These are phyloP conservation scores for Lichenostomus cassidix DNA, from an alignment of 2,113 vertebrate genomes.

Conservation along the genomic window DNA sequence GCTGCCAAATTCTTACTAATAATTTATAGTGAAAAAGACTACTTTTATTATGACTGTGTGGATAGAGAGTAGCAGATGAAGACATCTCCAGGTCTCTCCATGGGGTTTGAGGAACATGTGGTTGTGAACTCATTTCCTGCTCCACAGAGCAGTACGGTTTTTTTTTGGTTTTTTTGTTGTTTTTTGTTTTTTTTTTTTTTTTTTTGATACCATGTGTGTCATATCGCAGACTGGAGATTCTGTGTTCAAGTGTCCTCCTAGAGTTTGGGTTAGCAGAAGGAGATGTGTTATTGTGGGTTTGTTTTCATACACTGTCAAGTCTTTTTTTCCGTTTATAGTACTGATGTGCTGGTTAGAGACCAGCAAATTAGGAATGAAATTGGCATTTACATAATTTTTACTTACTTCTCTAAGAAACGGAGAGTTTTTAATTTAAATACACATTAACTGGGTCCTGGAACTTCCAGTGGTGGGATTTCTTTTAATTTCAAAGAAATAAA, in stretches of 20 bases:
- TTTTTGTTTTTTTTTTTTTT: not conserved
- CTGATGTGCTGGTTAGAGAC: not conserved
- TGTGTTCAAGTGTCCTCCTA: not conserved
- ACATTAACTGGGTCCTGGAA: not conserved
- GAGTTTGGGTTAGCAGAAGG: not conserved
- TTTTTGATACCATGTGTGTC: not conserved
- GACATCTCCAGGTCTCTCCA: not conserved
- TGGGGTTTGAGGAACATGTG: fast-evolving
- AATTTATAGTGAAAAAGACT: not conserved
- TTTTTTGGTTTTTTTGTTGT: not conserved
- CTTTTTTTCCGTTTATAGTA: not conserved
- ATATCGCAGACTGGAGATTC: not conserved
- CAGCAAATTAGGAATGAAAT: not conserved
- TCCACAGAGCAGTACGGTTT: not conserved
- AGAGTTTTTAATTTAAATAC: not conserved
- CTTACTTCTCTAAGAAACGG: not conserved
- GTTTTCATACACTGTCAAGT: not conserved
- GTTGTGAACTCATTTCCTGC: not conserved
- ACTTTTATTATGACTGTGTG: not conserved
- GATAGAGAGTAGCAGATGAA: not conserved
- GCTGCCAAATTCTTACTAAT: not conserved
- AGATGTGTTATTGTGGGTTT: not conserved
- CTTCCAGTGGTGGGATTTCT: not conserved
- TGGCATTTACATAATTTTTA: not conserved
- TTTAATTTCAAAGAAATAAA: not conserved